Base-by-base conservation (phyloP, 2,888 invertebrate species). In the Rhagonycha lutea region DNA sequence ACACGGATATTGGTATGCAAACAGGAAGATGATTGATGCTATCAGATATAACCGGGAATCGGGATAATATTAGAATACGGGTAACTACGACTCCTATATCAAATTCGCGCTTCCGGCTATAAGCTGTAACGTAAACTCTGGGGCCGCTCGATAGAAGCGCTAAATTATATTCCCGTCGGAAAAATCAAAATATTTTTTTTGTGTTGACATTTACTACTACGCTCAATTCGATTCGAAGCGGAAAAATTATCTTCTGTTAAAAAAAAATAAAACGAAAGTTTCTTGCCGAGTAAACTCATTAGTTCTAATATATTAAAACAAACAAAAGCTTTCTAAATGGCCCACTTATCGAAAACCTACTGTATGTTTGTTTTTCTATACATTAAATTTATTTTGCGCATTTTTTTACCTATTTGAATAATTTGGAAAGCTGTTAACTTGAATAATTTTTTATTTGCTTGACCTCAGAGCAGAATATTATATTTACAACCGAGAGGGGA, bases 21-120 rank as follows among this genome's bases (percentile, higher is more conserved):
- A 82, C 82, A 82, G 81, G 82, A 80, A 79, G 80, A 82, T 82
- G 82, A 82, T 82, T 81, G 81, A 82, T 82, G 80, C 75, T 69
- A 79, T 70, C 73, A 75, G 74, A 77, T 78, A 23, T 28, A 74
- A 18, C 65, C 68, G 77, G 72, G 67, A 68, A 74, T 69, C 63
- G 72, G 72, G 72, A 70, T 69, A 18, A 18, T 68, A n/a, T 47
- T 61, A 63, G 26, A 73, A 76, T 76, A 61, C 76, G 73, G 73
- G 76, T 65, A 68, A 28, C 65, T 32, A n/a, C 28, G 14, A 28
- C 14, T 60, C 47, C 26, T 12, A 76, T 70, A 76, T 76, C 68
- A 73, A 61, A 73, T 73, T 76, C 73, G 69, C 73, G 73, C 73
- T 73, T 76, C 76, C 76, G 73, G 76, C 68, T 68, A 63, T 75